Percentiles rank a stretch among this genome's conserved stretches.
Conservation (phyloP, 2,888 invertebrate genomes). For the Capitulum mitella region DNA sequence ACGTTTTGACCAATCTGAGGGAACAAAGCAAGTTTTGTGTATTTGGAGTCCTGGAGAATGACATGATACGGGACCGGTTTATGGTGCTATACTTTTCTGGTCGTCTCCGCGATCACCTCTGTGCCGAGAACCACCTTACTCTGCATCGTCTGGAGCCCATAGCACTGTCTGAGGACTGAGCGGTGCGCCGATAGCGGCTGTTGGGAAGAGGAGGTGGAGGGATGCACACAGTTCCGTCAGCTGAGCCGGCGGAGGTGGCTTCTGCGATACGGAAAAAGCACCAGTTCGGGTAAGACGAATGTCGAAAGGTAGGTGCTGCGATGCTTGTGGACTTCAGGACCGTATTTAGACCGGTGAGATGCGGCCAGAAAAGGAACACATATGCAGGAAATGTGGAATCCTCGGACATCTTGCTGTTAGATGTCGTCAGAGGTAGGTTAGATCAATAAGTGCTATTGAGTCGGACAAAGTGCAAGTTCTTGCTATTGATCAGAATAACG, state of each 20-base stretch:
- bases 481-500: not conserved
- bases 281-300: not conserved
- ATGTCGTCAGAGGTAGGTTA: not conserved
- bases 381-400: not conserved
- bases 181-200: no score
- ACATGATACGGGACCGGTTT: not conserved
- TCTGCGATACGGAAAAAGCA: no score
- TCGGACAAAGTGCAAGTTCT: not conserved
- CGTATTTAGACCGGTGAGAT: not conserved
- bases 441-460: not conserved
- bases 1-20: not conserved
- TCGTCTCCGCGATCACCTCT: not conserved
- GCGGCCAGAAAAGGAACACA: not conserved
- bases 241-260: no score
- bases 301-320: not conserved
- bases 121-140: not conserved
- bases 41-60: not conserved
- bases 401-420: no score
- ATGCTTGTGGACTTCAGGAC: not conserved
- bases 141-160: not conserved
- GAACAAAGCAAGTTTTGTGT: not conserved
- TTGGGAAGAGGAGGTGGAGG: no score
- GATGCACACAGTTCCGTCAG: no score
- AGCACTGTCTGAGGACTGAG: no score
- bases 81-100: not conserved